phyloP scores from a whole-genome alignment of 2,797 vertebrate species.

The Psittacula echo region DNA sequence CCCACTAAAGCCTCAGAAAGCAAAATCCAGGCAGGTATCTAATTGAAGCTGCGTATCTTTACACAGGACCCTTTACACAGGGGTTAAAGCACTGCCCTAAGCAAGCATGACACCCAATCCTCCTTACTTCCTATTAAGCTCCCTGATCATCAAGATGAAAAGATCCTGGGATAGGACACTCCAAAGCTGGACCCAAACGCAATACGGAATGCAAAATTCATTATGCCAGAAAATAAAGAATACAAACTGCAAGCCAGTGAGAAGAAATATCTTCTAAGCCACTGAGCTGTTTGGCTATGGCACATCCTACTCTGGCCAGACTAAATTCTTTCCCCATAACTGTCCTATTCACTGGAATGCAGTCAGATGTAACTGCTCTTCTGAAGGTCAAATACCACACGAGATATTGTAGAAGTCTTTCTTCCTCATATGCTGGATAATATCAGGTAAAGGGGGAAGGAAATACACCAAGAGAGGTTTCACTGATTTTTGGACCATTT shows the following conservation, averaged over 20 bases:
- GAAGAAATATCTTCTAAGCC: background rate
- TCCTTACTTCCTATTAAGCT: background rate
- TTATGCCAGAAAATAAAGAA: background rate
- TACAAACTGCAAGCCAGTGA: background rate
- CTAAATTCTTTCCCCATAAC: constrained; percentile 29
- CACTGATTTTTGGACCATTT: background rate
- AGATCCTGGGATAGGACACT: background rate
- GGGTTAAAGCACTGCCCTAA: background rate
- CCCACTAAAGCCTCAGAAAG: background rate
- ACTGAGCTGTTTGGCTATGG: background rate
- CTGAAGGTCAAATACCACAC: background rate
- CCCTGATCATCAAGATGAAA: background rate
- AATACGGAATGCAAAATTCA: background rate
- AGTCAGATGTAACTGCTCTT: background rate
- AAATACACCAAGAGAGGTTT: background rate
- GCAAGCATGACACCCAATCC: background rate
- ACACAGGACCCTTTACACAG: background rate
- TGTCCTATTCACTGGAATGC: background rate
- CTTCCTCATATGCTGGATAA: background rate
- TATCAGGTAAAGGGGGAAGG: background rate
- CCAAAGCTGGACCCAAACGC: background rate
- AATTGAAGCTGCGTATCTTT: background rate
- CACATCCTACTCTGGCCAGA: background rate
- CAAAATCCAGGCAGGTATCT: background rate
- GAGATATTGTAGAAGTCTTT: background rate